Conservation (phyloP, 1,140 invertebrate species). For the Laodelphax striatellus region DNA sequence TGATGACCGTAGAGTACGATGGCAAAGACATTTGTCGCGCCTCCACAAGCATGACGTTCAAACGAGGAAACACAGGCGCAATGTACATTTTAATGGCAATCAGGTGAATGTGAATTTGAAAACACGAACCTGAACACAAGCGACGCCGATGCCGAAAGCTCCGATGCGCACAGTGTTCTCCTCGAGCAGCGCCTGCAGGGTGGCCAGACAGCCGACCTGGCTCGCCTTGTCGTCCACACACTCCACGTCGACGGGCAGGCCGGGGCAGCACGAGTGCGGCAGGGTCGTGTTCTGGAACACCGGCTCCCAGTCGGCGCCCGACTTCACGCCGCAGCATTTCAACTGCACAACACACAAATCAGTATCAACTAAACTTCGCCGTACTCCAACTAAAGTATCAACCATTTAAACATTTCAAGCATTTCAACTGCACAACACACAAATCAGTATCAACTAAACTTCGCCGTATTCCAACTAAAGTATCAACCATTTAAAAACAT, state of each 20-base stretch:
- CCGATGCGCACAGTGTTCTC: slow-evolving; percentile 59
- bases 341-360: slow-evolving; percentile 43
- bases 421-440: slow-evolving; percentile 54
- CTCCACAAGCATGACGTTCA: too few species aligned
- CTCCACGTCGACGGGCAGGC: slow-evolving; percentile 37
- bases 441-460: too few species aligned
- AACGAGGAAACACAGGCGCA: too few species aligned
- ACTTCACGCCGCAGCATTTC: slow-evolving; percentile 65
- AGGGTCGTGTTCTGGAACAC: slow-evolving; percentile 41
- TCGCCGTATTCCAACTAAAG: too few species aligned
- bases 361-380: too few species aligned
- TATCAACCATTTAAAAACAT: too few species aligned
- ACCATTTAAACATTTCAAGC: too few species aligned
- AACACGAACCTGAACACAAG: slow-evolving; percentile 52
- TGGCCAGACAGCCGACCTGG: slow-evolving; percentile 49
- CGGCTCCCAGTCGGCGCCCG: slow-evolving; percentile 51
- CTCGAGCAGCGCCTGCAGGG: slow-evolving; percentile 48
- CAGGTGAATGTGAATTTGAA: too few species aligned
- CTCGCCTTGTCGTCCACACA: slow-evolving; percentile 37
- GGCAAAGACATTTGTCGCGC: too few species aligned
- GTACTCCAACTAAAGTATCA: too few species aligned
- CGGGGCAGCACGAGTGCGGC: slow-evolving; percentile 55
- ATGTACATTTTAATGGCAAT: too few species aligned
- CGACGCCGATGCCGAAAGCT: slow-evolving; percentile 63
- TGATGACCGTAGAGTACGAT: too few species aligned